These are phyloP conservation scores for Scartelaos histophorus DNA, from an alignment of 2,113 vertebrate species.

Conservation along the genomic window DNA sequence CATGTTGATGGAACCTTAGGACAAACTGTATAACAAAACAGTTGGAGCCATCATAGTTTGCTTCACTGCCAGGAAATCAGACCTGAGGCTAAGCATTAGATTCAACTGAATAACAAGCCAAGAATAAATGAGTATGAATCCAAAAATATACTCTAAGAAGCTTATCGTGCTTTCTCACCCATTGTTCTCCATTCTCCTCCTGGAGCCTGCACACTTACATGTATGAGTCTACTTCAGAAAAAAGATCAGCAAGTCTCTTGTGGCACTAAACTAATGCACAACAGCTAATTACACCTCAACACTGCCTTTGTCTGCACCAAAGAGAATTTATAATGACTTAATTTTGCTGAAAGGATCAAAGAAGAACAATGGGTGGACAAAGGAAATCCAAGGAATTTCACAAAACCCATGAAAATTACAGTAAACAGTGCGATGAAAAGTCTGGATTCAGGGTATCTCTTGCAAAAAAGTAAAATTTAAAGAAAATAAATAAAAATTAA, in stretches of 20 bases:
- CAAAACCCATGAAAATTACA: slow-evolving; percentile 5
- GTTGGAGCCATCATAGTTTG: neutral
- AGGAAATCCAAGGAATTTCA: slow-evolving; percentile 11
- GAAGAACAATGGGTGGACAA: slow-evolving; percentile 16
- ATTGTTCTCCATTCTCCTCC: slow-evolving; percentile 5
- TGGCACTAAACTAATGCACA: slow-evolving; percentile 36
- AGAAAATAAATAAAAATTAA: too few relatives aligned
- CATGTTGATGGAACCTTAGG: too few relatives aligned
- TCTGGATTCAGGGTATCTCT: neutral
- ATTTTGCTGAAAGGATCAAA: slow-evolving; percentile 53
- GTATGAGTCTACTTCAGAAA: neutral
- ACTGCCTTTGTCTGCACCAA: slow-evolving; percentile 45
- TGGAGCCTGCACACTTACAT: slow-evolving; percentile 15
- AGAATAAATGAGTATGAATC: neutral
- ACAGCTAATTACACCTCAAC: slow-evolving; percentile 40
- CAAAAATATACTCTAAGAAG: neutral
- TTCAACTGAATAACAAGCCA: slow-evolving; percentile 15
- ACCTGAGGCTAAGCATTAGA: slow-evolving; percentile 17
- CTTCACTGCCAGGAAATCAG: neutral
- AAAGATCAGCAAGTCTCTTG: slow-evolving; percentile 46
- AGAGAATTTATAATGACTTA: slow-evolving; percentile 49
- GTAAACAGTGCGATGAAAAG: neutral
- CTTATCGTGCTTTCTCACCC: neutral
- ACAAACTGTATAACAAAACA: neutral
- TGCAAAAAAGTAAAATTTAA: too few relatives aligned